Evolutionary conservation across 2,113 vertebrate species (phyloP).

Genomic region (Corythaixoides concolor): DNA sequence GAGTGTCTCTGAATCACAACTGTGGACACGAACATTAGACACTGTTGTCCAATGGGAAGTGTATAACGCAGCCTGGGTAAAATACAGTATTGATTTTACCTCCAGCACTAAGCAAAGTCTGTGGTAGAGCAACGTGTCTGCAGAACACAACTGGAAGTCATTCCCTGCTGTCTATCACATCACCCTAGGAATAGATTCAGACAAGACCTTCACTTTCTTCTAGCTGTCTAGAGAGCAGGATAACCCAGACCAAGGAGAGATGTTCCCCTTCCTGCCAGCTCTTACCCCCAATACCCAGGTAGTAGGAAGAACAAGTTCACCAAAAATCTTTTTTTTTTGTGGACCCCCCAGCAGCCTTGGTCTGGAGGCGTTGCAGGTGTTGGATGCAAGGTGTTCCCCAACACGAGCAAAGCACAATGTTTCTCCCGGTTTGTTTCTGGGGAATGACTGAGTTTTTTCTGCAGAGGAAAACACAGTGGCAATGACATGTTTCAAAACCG

Average conservation of each 20-base stretch:
- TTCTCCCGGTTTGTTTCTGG: neutral
- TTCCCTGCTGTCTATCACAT: rapidly evolving
- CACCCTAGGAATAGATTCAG: no score
- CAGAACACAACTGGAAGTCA: neutral
- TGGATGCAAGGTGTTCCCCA: neutral
- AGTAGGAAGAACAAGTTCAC: neutral
- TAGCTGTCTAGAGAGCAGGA: neutral
- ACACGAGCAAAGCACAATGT: neutral
- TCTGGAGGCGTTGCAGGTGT: neutral
- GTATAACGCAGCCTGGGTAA: neutral
- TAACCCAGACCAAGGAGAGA: neutral
- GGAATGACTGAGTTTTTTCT: neutral
- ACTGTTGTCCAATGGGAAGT: neutral
- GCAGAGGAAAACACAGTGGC: neutral
- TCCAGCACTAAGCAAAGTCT: neutral
- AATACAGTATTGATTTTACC: neutral
- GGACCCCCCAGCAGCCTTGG: neutral
- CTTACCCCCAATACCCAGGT: neutral
- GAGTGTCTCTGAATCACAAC: neutral
- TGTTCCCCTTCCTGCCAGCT: neutral
- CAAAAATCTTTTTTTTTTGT: neutral
- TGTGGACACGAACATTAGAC: neutral
- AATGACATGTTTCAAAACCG: rapidly evolving
- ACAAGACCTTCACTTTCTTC: neutral
- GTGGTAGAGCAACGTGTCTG: neutral